Conservation (phyloP, 2,888 invertebrate species). For the Hemithea aestivaria region DNA sequence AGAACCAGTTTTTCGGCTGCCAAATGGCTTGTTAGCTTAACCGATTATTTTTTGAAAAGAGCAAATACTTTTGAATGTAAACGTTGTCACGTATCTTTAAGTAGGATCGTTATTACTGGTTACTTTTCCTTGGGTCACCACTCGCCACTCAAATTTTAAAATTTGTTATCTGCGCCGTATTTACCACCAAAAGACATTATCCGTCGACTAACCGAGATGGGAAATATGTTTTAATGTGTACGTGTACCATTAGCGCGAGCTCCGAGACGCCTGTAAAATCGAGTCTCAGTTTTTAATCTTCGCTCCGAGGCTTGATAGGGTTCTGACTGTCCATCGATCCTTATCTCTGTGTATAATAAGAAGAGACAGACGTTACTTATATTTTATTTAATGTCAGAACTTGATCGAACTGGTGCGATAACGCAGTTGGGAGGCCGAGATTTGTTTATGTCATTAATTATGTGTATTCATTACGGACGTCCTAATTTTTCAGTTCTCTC, state of each 20-base stretch:
- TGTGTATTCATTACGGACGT: conserved; percentile 46
- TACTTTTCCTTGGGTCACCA: conserved; percentile 42
- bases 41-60: conserved; percentile 28
- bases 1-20: conserved; percentile 47
- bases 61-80: conserved; percentile 10
- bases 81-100: conserved; percentile 10
- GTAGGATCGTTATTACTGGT: conserved; percentile 27
- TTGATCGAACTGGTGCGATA: conserved; percentile 71
- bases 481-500: conserved; percentile 11
- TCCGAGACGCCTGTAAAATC: conserved; percentile 71
- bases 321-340: conserved; percentile 74
- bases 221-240: conserved; percentile 71
- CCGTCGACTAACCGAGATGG: conserved; percentile 57
- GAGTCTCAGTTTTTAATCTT: conserved; percentile 65
- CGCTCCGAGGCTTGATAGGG: conserved; percentile 65
- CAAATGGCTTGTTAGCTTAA: conserved; percentile 46
- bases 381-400: conserved; percentile 74
- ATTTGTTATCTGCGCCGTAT: conserved; percentile 45
- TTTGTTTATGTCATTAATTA: conserved; percentile 73
- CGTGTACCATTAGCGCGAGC: conserved; percentile 65
- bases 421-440: conserved; percentile 52
- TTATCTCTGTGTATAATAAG: conserved; percentile 74
- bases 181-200: conserved; percentile 51
- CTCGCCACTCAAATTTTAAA: conserved; percentile 34
- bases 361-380: conserved; percentile 76